Evolutionary conservation across 1,140 invertebrate species (phyloP).

Genomic region (Formica selysi): DNA sequence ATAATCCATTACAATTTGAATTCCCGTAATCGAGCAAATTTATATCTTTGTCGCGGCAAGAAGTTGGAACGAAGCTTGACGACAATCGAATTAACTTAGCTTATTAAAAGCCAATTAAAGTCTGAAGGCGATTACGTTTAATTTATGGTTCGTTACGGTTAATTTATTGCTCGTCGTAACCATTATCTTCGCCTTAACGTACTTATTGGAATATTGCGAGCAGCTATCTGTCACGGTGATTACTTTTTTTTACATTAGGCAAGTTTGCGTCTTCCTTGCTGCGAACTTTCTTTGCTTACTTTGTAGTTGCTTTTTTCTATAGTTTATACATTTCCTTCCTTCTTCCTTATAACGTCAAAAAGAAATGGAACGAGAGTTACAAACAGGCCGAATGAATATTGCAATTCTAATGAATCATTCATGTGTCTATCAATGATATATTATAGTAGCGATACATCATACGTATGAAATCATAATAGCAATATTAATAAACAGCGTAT

Average conservation of each 20-base stretch:
- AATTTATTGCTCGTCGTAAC: slow-evolving; percentile 61
- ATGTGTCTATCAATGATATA: neutral
- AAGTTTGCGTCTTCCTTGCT: neutral
- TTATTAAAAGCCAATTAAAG: slow-evolving; percentile 68
- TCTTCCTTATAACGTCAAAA: neutral
- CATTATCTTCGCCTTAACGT: slow-evolving; percentile 54
- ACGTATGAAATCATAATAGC: neutral
- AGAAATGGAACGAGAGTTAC: neutral
- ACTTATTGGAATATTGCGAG: neutral
- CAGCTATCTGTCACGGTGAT: neutral
- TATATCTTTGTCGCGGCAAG: slow-evolving; percentile 23
- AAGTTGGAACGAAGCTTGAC: slow-evolving; percentile 24
- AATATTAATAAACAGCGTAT: neutral
- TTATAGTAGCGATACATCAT: neutral
- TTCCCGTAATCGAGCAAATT: slow-evolving; percentile 30
- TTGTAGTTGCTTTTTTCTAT: slow-evolving; percentile 9
- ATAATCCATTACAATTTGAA: slow-evolving; percentile 34
- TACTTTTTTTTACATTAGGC: slow-evolving; percentile 19
- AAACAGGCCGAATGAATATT: neutral
- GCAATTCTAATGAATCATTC: slow-evolving; percentile 5
- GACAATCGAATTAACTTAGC: slow-evolving; percentile 42
- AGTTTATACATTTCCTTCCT: neutral
- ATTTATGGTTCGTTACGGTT: slow-evolving; percentile 65
- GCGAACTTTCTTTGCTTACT: neutral
- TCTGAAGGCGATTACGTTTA: slow-evolving; percentile 56